A percentile compares a stretch with the other conserved stretches of the same genome.
Evolutionary conservation across 1,140 invertebrate species (phyloP).

Genomic region (Cardiocondyla obscurior): DNA sequence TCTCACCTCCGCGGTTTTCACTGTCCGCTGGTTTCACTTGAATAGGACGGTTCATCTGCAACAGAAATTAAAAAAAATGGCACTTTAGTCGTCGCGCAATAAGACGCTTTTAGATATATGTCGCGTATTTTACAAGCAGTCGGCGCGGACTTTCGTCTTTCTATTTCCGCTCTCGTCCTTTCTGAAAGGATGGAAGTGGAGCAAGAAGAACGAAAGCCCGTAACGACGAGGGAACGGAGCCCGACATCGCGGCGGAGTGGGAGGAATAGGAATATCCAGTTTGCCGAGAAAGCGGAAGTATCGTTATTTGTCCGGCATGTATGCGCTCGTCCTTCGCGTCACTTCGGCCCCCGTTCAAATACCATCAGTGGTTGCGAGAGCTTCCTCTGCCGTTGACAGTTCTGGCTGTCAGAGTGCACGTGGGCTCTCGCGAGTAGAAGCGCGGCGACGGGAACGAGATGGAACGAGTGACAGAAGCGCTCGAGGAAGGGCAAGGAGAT

Average conservation of each 20-base stretch:
- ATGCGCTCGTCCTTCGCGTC: slow-evolving; percentile 67
- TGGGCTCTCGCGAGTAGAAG: not conserved
- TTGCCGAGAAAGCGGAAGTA: slow-evolving; percentile 47
- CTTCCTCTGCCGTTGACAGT: slow-evolving; percentile 77
- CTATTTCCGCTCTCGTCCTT: not conserved
- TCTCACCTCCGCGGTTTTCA: slow-evolving; percentile 98
- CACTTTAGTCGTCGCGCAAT: slow-evolving; percentile 2
- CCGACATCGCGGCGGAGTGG: not conserved
- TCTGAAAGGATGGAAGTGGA: not conserved
- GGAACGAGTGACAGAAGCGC: slow-evolving; percentile 10
- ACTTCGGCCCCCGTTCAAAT: slow-evolving; percentile 67
- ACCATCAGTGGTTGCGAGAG: slow-evolving; percentile 69
- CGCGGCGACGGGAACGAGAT: slow-evolving; percentile 2
- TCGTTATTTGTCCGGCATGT: slow-evolving; percentile 72
- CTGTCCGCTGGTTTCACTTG: slow-evolving; percentile 99
- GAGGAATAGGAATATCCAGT: slow-evolving; percentile 26
- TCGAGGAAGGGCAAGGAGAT: not conserved
- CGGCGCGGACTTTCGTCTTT: not conserved
- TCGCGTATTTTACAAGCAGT: not conserved
- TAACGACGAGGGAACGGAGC: not conserved
- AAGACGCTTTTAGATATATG: not conserved
- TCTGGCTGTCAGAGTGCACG: slow-evolving; percentile 59
- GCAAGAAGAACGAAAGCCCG: not conserved
- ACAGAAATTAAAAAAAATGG: slow-evolving; percentile 81
- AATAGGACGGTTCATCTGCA: slow-evolving; percentile 99